Base-by-base conservation (phyloP, 1,140 invertebrate species). In the Drusus annulatus region DNA sequence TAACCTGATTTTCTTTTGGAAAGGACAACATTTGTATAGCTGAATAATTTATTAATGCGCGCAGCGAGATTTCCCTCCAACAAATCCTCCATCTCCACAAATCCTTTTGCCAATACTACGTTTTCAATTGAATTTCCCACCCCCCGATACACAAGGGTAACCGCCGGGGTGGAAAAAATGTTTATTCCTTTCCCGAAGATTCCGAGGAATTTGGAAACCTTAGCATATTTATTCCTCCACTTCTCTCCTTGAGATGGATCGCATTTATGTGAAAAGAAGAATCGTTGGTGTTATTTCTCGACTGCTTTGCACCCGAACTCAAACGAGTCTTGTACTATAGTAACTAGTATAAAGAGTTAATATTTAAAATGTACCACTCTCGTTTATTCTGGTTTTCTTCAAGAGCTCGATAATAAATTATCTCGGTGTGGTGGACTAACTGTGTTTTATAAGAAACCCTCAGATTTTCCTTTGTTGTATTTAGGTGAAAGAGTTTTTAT, bases 1-100 rank as follows among this genome's bases (percentile, higher is more conserved):
- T 65, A 65, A 28, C 25, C 25, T 25, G 62, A 31, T 65, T 65
- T 65, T 65, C 25, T 65, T 65, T 25, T n/a, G 25, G 25, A 65
- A 65, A 31, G 62, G 62, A 65, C 62, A 65, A 65, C 62, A 65
- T 65, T 65, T 65, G 62, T 65, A 13, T 45, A 28, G 62, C 62
- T 31, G 62, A 65, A 65, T 65, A 65, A 65, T 65, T 65, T 65
- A 65, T 65, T 65, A 65, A 65, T 65, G 62, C 62, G 62, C 21
- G 62, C 21, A 65, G 62, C 62, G 62, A 65, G 62, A 65, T 71
- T 71, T 71, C 31, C 45, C n/a, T 65, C 36, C 36, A 45, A 45
- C 36, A 45, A 45, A 45, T 45, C 36, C 36, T 45, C 10, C 36
- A 1, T 13, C 10, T 13, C 23, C 28, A 17, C 45, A 69, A 71